Conservation (phyloP, 2,888 invertebrate genomes). For the Hypomecis atomaria region DNA sequence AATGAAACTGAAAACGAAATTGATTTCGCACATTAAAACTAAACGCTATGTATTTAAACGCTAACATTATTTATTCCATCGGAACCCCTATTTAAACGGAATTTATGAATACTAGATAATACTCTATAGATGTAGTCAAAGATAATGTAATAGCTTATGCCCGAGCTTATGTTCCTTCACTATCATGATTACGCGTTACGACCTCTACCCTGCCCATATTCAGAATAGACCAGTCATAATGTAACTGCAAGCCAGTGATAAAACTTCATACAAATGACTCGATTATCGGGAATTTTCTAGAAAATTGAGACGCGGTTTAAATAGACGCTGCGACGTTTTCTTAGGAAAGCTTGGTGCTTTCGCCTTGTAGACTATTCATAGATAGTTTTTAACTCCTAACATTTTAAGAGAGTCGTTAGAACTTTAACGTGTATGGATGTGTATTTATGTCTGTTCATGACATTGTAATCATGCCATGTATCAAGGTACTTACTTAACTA, state of each 20-base stretch:
- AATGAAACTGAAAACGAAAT: too few species aligned
- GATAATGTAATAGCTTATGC: constrained; percentile 35
- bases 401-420: too few species aligned
- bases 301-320: background rate
- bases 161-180: constrained; percentile 32
- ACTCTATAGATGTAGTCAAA: constrained; percentile 29
- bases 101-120: constrained; percentile 31
- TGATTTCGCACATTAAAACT: background rate
- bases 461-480: too few species aligned
- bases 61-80: constrained; percentile 10
- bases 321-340: background rate
- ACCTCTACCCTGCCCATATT: constrained; percentile 32
- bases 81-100: constrained; percentile 22
- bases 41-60: background rate
- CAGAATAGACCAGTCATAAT: constrained; percentile 23
- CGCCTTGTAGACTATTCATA: background rate
- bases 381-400: too few species aligned
- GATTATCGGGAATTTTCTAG: constrained; percentile 11
- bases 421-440: too few species aligned
- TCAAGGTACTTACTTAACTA: too few species aligned
- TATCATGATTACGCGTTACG: constrained; percentile 37
- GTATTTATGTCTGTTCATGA: too few species aligned
- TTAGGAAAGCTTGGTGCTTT: background rate
- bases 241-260: constrained; percentile 26
- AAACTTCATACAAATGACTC: constrained; percentile 24